A percentile compares a stretch with the other conserved stretches of the same genome.
Evolutionary conservation across 2,888 invertebrate species (phyloP).

Genomic region (Callimorpha dominula): DNA sequence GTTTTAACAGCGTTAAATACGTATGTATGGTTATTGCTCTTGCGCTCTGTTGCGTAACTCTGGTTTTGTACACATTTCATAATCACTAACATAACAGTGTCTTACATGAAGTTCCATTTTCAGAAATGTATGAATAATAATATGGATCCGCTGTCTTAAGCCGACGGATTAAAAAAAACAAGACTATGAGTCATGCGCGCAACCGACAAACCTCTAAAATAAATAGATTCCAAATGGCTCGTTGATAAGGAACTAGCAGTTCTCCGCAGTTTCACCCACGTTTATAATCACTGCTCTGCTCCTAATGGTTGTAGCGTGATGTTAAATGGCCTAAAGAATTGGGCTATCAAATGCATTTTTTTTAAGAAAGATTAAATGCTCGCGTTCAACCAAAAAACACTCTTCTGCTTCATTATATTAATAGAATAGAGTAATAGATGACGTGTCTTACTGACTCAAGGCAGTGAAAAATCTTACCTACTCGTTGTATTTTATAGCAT

Average conservation of each 20-base stretch:
- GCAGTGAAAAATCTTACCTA: no score
- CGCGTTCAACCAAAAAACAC: no score
- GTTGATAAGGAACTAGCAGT: not conserved
- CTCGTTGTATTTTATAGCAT: no score
- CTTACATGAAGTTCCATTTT: not conserved
- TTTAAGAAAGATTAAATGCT: no score
- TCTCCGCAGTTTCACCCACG: not conserved
- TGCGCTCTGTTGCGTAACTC: not conserved
- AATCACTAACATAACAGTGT: not conserved
- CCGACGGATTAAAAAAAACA: not conserved
- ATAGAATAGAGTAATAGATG: no score
- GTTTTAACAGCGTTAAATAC: not conserved
- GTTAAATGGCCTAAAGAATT: no score
- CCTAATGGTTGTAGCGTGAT: not conserved
- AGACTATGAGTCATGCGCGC: conserved; percentile 4
- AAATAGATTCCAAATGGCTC: not conserved
- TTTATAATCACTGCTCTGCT: not conserved
- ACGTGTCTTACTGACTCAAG: no score
- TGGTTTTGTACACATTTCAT: not conserved
- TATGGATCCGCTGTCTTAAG: not conserved
- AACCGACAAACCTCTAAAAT: conserved; percentile 1
- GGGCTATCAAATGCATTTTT: no score
- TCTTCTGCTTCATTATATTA: no score
- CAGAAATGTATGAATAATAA: conserved; percentile 2
- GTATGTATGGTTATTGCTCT: not conserved